These are phyloP conservation scores for Ciconia maguari DNA, from an alignment of 2,113 vertebrate species.

Conservation along the genomic window DNA sequence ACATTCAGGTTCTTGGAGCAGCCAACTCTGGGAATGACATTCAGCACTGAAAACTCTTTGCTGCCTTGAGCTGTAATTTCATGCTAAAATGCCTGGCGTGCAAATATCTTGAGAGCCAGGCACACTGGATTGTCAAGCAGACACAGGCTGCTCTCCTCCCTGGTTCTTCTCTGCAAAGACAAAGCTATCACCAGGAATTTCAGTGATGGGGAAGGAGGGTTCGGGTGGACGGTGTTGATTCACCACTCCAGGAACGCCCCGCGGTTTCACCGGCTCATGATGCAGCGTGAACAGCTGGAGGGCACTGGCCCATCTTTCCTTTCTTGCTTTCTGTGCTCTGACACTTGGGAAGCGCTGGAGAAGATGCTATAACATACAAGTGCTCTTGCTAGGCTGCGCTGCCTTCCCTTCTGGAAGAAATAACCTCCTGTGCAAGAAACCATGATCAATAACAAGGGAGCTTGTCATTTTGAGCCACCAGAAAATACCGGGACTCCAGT, in stretches of 20 bases:
- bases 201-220: neutral
- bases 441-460: neutral
- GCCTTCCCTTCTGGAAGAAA: neutral
- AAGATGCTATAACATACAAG: neutral
- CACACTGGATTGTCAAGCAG: neutral
- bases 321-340: neutral
- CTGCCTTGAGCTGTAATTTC: neutral
- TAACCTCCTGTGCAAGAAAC: neutral
- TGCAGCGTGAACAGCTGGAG: neutral
- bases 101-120: neutral
- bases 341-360: neutral
- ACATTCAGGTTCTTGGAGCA: neutral
- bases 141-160: neutral
- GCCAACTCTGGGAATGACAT: neutral
- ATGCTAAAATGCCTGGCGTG: neutral
- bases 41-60: neutral
- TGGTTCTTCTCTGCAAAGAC: neutral
- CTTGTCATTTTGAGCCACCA: neutral
- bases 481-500: neutral
- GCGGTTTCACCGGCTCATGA: fast-evolving
- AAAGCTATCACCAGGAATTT: neutral
- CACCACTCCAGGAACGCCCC: neutral
- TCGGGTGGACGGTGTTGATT: neutral
- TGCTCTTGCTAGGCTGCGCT: neutral
- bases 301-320: neutral